A percentile compares a stretch with the other conserved stretches of the same genome.
These are phyloP conservation scores for Sarcophaga caerulescens DNA, from an alignment of 2,888 invertebrate genomes.

Conservation along the genomic window DNA sequence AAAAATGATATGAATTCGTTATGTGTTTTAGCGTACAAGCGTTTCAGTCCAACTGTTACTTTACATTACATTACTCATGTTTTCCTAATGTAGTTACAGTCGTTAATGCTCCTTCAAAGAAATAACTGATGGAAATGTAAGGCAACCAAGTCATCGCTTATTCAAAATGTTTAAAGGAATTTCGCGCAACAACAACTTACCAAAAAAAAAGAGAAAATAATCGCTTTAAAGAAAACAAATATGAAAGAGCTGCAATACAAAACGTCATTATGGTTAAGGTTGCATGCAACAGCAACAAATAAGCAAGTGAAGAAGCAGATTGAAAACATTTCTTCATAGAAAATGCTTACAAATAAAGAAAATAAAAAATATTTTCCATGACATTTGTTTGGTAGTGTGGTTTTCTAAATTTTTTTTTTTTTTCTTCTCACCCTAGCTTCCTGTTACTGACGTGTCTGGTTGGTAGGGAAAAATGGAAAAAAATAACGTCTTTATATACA, in stretches of 20 bases:
- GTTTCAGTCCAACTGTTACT: too few relatives aligned
- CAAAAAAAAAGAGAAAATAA: constrained; percentile 52
- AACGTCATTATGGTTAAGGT: constrained; percentile 38
- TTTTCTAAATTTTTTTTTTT: not conserved
- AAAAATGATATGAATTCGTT: too few relatives aligned
- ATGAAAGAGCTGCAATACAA: constrained; percentile 46
- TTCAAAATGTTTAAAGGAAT: constrained; percentile 57
- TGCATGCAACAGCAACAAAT: not conserved
- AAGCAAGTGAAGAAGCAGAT: not conserved
- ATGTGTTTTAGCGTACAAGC: too few relatives aligned
- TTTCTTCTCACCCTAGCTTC: not conserved
- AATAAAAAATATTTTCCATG: constrained; percentile 22
- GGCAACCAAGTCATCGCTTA: constrained; percentile 35
- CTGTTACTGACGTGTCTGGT: not conserved
- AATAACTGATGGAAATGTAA: not conserved
- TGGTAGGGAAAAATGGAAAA: not conserved
- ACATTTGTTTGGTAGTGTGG: constrained; percentile 1
- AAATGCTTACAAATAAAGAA: not conserved
- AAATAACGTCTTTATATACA: constrained; percentile 13
- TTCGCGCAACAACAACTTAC: constrained; percentile 60
- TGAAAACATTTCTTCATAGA: not conserved
- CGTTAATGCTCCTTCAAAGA: not conserved
- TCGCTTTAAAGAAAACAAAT: constrained; percentile 54
- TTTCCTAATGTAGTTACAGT: too few relatives aligned
- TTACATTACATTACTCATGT: too few relatives aligned